phyloP scores from a whole-genome alignment of 2,797 vertebrate species.

The Triplophysa yarkandensis region DNA sequence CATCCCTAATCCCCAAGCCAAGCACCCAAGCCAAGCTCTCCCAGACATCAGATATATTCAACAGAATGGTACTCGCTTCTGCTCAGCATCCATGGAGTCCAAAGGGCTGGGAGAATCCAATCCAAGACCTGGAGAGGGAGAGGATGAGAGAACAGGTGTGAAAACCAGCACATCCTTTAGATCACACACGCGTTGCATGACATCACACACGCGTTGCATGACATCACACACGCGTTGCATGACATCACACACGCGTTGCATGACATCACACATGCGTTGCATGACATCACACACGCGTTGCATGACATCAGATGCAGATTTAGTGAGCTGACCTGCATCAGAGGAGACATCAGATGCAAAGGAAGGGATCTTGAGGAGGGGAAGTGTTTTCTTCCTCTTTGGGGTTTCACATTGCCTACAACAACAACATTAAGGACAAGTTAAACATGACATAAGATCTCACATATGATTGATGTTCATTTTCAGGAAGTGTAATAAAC shows the following conservation, averaged over 20 bases:
- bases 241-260: no score
- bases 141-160: constrained; percentile 14
- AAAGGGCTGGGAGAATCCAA: constrained; percentile 81
- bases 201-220: no score
- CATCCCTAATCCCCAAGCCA: constrained; percentile 47
- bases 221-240: no score
- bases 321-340: constrained; percentile 81
- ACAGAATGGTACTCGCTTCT: constrained; percentile 78
- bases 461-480: not conserved
- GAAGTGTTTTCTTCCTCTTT: constrained; percentile 70
- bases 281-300: no score
- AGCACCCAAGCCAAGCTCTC: constrained; percentile 47
- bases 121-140: constrained; percentile 75
- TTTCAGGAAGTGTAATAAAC: constrained; percentile 9
- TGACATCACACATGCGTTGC: no score
- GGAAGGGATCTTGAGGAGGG: constrained; percentile 76
- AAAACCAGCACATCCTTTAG: not conserved
- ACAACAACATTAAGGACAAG: not conserved
- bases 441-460: no score
- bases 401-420: constrained; percentile 81
- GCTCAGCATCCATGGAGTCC: constrained; percentile 74
- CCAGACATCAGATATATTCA: constrained; percentile 4
- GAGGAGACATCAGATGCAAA: constrained; percentile 86
- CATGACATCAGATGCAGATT: not conserved
- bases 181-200: no score